Base-by-base conservation (phyloP, 1,140 invertebrate species). In the Palaemon carinicauda region DNA sequence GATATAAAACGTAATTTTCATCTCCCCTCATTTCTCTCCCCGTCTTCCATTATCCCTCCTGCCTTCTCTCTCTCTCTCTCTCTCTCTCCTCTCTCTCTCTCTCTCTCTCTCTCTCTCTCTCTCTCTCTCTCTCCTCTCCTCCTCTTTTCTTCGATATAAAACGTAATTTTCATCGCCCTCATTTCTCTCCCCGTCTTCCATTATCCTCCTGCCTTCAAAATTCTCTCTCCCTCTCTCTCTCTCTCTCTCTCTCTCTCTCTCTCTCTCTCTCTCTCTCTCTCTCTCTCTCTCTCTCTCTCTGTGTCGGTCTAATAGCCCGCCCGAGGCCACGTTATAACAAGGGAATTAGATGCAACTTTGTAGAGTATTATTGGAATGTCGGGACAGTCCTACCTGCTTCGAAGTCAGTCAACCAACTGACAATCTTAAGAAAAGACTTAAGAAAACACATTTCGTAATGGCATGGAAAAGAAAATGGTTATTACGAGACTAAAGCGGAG, bases 281-380 rank as follows among this genome's bases (percentile, higher is more conserved):
- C 52, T 54, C 50, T 31, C 31, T 29, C 78, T 80, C 24, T 31
- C 78, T 56, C 53, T 31, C 1, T 4, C 14, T 21, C n/a, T 2
- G 24, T 31, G 5, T 60, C 24, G 15, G 75, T 77, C 73, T 85
- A 85, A 85, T 85, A 78, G 82, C 74, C 82, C 82, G 82, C 82
- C 82, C 24, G 74, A 31, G 82, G 82, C 29, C 15, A 52, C 54
- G 56, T 75, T 69, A 78, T 85, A 85, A 85, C 82, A 85, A 85
- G 82, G 82, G 82, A 85, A 85, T 85, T 85, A 85, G 82, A 85
- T 78, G 82, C 82, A 85, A 85, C 74, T 85, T 85, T 85, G 82
- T 85, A 75, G 31, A 60, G 51, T 77, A 85, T 78, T 85, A 85
- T 31, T 65, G 74, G 74, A 78, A 85, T 75, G 53, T 56, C 29